A percentile compares a stretch with the other conserved stretches of the same genome.
Conservation (phyloP, 2,797 vertebrate genomes). For the Microchirus variegatus region DNA sequence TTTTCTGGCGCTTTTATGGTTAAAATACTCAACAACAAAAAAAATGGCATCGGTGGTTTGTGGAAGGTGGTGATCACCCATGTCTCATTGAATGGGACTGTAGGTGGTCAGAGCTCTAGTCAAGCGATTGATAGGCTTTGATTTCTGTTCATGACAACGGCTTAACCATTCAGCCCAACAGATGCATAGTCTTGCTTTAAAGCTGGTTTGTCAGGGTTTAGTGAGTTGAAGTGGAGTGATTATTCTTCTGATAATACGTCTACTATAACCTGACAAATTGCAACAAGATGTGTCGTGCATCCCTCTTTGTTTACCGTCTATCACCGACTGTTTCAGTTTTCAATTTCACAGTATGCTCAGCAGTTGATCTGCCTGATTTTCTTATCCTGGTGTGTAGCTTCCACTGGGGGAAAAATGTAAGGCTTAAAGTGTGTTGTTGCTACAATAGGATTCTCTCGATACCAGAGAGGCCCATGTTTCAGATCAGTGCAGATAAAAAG, state of each 20-base stretch:
- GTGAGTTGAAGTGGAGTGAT: conserved; percentile 19
- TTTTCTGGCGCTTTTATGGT: too few relatives aligned
- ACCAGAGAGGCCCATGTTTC: not conserved
- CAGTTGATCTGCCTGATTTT: too few relatives aligned
- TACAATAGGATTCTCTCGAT: not conserved
- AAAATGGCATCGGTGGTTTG: not conserved
- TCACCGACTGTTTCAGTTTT: too few relatives aligned
- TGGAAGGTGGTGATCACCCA: not conserved
- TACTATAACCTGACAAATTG: too few relatives aligned
- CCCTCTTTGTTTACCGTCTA: too few relatives aligned
- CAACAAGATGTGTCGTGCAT: too few relatives aligned
- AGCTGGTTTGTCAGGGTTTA: conserved; percentile 27
- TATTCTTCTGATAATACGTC: not conserved
- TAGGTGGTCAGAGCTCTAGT: not conserved
- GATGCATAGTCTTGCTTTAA: not conserved
- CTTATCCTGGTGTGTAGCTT: too few relatives aligned
- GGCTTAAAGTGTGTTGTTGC: not conserved
- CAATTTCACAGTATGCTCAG: too few relatives aligned
- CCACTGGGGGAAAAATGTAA: not conserved
- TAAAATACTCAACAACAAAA: too few relatives aligned
- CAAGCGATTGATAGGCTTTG: not conserved
- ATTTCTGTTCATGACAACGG: not conserved
- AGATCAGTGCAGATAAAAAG: not conserved
- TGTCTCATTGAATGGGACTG: not conserved
- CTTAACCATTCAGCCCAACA: not conserved